These are phyloP conservation scores for Batillaria attramentaria DNA, from an alignment of 1,140 invertebrate species.

Conservation along the genomic window DNA sequence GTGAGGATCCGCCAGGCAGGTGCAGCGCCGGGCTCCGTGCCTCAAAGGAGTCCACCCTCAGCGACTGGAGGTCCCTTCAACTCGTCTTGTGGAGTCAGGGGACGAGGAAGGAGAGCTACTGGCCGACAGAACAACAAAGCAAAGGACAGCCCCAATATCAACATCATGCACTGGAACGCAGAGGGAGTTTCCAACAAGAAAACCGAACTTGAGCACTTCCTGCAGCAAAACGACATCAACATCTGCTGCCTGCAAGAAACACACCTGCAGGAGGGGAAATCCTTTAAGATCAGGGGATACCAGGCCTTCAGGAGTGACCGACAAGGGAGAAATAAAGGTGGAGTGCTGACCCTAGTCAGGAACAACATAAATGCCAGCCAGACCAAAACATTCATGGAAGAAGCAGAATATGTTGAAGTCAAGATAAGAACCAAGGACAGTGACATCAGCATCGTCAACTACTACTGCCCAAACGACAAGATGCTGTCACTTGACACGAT, in stretches of 20 bases:
- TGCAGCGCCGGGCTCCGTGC: not conserved
- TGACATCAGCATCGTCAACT: conserved; percentile 3
- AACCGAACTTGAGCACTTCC: not conserved
- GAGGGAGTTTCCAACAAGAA: not conserved
- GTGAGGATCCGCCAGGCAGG: not conserved
- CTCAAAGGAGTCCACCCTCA: not conserved
- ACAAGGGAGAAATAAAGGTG: not conserved
- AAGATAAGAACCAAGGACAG: too few species aligned
- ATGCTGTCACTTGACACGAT: conserved; percentile 1
- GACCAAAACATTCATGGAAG: not conserved
- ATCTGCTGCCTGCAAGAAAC: conserved; percentile 9
- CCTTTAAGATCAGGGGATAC: not conserved
- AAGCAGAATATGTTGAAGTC: too few species aligned
- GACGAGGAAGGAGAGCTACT: not conserved
- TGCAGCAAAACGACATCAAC: not conserved
- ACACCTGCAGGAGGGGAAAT: not conserved
- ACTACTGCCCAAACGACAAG: conserved; percentile 12
- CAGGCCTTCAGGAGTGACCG: too few species aligned
- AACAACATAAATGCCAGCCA: conserved; percentile 1
- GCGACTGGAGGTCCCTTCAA: conserved; percentile 1
- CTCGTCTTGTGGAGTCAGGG: not conserved
- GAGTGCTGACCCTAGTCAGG: conserved; percentile 14
- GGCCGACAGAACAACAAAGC: not conserved
- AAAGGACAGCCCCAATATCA: not conserved
- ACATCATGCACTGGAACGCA: conserved; percentile 2